Evolutionary conservation across 2,113 vertebrate genomes (phyloP), one percentile per base, ranked within the genome.

Genomic region (Zingel zingel): DNA sequence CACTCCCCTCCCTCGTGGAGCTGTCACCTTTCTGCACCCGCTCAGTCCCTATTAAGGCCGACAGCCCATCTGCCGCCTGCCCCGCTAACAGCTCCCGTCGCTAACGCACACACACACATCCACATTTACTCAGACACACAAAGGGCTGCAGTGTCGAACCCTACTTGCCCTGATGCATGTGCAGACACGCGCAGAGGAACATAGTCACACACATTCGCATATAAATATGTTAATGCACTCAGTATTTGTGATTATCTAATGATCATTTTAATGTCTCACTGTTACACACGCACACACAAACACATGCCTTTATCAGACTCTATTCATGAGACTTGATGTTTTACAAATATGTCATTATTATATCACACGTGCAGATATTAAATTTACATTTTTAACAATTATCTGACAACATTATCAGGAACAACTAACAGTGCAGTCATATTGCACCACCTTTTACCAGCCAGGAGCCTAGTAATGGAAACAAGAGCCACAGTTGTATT

Each of bases 51-150:
- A 95, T 96, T 95, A 95, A 95, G 94, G 90, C 93, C 93, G 94
- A 95, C 94, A 94, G 93, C 95, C 94, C 95, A 96, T 96, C 95
- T 96, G 95, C 94, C 89, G 88, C 91, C 88, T 94, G 93, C 93
- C 92, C 92, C 80, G 89, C 92, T 93, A 92, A 94, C 91, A 92
- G 91, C 93, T 92, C 92, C 92, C 90, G 90, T 93, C 88, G 92
- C 93, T 93, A 91, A 89, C 83, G 48, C 81, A 59, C 85, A 75
- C 88, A 75, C 88, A 83, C 90, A 91, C 89, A 87, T 80, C 81
- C 85, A 89, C 87, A 89, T 82, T 74, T 85, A 79, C 86, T 64
- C 80, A 83, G 74, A 82, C 88, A 88, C 89, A 84, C 90, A 86
- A 82, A 82, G 71, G 70, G 82, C 56, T 80, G 74, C 68, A 25